phyloP scores from a whole-genome alignment of 2,797 vertebrate species.

The Lacerta viridis region DNA sequence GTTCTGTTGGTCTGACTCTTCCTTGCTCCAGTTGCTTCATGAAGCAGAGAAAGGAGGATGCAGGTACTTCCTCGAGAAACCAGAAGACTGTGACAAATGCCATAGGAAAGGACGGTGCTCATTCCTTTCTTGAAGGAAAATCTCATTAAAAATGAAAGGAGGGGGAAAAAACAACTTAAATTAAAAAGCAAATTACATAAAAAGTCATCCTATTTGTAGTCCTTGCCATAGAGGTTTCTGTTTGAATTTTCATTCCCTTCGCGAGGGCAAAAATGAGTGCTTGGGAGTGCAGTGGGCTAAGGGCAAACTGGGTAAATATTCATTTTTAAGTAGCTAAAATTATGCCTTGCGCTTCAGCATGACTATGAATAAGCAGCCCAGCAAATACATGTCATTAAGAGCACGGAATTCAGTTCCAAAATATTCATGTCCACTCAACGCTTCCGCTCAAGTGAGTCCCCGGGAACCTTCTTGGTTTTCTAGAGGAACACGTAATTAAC shows the following conservation, averaged over 20 bases:
- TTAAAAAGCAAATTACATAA: slow-evolving; percentile 13
- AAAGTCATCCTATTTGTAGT: background rate
- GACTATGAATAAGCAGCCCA: slow-evolving; percentile 23
- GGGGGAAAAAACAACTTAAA: slow-evolving; percentile 15
- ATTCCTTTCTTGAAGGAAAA: background rate
- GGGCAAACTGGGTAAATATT: slow-evolving; percentile 26
- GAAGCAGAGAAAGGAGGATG: background rate
- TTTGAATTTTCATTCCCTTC: slow-evolving; percentile 11
- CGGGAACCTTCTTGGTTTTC: background rate
- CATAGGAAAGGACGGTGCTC: background rate
- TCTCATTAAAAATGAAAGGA: slow-evolving; percentile 14
- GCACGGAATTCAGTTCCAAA: slow-evolving; percentile 20
- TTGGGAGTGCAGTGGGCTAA: background rate
- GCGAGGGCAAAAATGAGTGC: background rate
- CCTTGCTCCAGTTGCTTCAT: background rate
- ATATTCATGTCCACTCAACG: slow-evolving; percentile 24
- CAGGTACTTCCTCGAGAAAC: background rate
- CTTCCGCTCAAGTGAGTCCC: slow-evolving; percentile 4
- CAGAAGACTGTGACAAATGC: background rate
- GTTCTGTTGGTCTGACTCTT: background rate
- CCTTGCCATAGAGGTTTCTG: background rate
- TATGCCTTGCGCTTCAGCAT: slow-evolving; percentile 11
- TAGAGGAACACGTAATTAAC: slow-evolving; percentile 6
- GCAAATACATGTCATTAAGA: slow-evolving; percentile 29
- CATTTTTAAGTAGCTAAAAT: slow-evolving; percentile 27